Base-by-base conservation (phyloP, 2,888 invertebrate species). In the Hylaea fasciaria region DNA sequence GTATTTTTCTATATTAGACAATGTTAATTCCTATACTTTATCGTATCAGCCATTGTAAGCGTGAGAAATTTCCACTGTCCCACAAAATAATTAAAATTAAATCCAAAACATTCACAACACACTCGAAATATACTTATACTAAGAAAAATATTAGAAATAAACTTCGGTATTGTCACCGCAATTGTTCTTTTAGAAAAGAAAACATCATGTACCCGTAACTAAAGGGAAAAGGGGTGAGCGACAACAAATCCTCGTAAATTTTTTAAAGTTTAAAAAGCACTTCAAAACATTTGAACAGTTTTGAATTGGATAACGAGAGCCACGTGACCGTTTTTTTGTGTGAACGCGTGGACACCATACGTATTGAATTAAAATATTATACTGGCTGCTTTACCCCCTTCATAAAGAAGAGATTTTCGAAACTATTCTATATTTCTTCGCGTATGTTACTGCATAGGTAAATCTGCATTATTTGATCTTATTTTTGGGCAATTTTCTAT, bases 111-210 rank as follows among this genome's bases (percentile, higher is more conserved):
- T 71, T 50, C 48, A 62, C 71, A 69, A 73, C 78, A 68, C 78
- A 78, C 81, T 84, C 73, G 70, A 76, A 64, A 66, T 76, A 73
- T 72, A n/a, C n/a, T n/a, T n/a, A n/a, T n/a, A n/a, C n/a, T n/a
- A 69, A 70, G 66, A 74, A 80, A 79, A 78, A 76, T 78, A 81
- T 72, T 80, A 22, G 16, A 83, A 82, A 71, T 73, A 70, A 71
- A 78, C 73, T 69, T 71, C 60, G 55, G 49, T 71, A 76, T 68
- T 71, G 71, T 73, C 66, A 69, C 71, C 64, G 53, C 68, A 64
- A 82, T 83, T 87, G 84, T 86, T 80, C 73, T 73, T 76, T 49
- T 83, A 82, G 76, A 78, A 77, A 80, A 78, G 76, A 77, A 85
- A 89, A 87, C 87, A 88, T 85, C 2, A 86, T 85, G 85, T 80